Evolutionary conservation across 1,140 invertebrate species (phyloP), one percentile per base, ranked within the genome.

Genomic region (Tenebrio molitor): DNA sequence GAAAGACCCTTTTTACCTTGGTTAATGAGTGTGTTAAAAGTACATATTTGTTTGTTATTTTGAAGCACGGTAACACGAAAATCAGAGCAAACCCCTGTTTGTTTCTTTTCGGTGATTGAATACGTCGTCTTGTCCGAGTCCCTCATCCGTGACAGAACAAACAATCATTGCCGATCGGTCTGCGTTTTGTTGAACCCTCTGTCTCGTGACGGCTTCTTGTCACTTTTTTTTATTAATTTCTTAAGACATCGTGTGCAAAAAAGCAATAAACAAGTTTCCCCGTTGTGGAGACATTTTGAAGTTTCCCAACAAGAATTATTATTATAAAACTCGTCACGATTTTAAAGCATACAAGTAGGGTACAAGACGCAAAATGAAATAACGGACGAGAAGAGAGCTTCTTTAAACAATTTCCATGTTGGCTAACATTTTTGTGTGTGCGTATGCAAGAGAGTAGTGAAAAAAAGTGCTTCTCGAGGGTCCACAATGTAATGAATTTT

Each of bases 401-500:
- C 44, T 21, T 50, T 50, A 50, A 50, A 50, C 16, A 50, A 21
- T 50, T 25, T 23, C 5, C 44, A 50, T 50, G 16, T 50, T 50
- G 17, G 44, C 2, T 15, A 44, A 41, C 7, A 10, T 33, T 33
- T 33, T 33, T 14, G 12, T 41, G 12, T 41, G 42, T 16, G 15
- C 15, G 17, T 44, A 44, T 44, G 42, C 42, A 21, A 19, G 19
- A 21, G 23, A 19, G 44, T 50, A 8, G 1, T 21, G 23, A 14
- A 41, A 41, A 21, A 17, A 23, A 50, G 23, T 10, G 44, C 19
- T 50, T 10, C 44, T 19, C 4, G 44, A 50, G 44, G 44, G 44
- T 50, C 17, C 17, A 50, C 23, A 50, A 50, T 50, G 19, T 50
- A 23, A 50, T 50, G 44, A 50, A 50, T 50, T 50, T 50, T 50